These are phyloP conservation scores for Apogon hyalosoma DNA, from an alignment of 2,797 vertebrate species.

Conservation along the genomic window DNA sequence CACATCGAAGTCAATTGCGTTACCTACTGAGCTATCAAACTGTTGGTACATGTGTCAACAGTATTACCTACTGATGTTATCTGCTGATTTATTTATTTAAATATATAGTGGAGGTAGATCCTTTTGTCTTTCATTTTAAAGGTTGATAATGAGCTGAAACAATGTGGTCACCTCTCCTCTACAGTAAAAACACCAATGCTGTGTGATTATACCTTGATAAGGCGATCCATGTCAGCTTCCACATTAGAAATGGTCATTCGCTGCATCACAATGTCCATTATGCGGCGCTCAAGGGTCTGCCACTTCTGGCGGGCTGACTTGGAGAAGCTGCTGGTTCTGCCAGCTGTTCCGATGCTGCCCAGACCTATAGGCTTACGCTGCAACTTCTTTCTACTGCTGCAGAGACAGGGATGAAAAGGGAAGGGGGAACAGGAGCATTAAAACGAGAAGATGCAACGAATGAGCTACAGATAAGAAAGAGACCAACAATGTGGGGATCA, in stretches of 20 bases:
- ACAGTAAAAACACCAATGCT: neutral
- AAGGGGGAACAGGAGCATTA: neutral
- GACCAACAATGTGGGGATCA: no score
- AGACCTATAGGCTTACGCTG: conserved; percentile 86
- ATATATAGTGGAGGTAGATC: no score
- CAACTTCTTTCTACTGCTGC: conserved; percentile 88
- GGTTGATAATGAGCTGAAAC: no score
- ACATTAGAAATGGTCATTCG: conserved; percentile 95
- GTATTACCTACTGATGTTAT: no score
- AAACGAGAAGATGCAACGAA: neutral
- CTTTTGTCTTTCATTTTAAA: no score
- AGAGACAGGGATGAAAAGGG: neutral
- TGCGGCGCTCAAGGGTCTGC: conserved; percentile 92
- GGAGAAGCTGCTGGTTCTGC: conserved; percentile 85
- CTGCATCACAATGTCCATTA: conserved; percentile 97
- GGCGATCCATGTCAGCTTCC: conserved; percentile 96
- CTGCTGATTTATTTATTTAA: no score
- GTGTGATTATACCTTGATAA: conserved; percentile 88
- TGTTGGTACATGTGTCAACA: no score
- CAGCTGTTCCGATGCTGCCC: conserved; percentile 16
- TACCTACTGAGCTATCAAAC: no score
- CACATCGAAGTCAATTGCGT: no score
- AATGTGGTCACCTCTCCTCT: no score
- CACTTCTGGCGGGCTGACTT: conserved; percentile 95
- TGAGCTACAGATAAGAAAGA: neutral